A percentile compares a stretch with the other conserved stretches of the same genome.
Evolutionary conservation across 2,888 invertebrate species (phyloP).

Genomic region (Boloria selene): DNA sequence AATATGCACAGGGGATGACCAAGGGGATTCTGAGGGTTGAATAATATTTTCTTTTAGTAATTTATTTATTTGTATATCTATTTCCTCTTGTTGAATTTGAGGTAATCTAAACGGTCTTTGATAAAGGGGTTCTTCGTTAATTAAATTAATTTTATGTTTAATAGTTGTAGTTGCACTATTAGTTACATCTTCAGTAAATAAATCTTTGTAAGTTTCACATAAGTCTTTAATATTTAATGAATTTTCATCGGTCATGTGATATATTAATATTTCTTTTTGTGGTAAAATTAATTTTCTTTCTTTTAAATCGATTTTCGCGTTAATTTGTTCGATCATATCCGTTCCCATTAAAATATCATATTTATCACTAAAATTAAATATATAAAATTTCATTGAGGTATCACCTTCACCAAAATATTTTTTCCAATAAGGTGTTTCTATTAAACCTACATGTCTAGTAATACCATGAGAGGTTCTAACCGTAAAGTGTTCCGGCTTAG

Average conservation of each 20-base stretch:
- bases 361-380: constrained; percentile 26
- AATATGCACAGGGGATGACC: constrained; percentile 40
- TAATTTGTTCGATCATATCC: constrained; percentile 32
- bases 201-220: constrained; percentile 27
- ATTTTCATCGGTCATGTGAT: constrained; percentile 27
- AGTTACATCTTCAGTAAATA: constrained; percentile 34
- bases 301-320: constrained; percentile 15
- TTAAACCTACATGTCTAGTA: constrained; percentile 25
- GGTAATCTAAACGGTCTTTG: constrained; percentile 3
- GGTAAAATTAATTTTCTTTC: constrained; percentile 11
- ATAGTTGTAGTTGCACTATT: constrained; percentile 27
- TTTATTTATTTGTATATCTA: constrained; percentile 39
- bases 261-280: constrained; percentile 18
- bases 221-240: constrained; percentile 25
- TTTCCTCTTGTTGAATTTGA: constrained; percentile 28
- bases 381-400: constrained; percentile 18
- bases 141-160: constrained; percentile 23
- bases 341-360: constrained; percentile 33
- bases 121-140: constrained; percentile 1
- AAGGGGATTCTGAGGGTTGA: constrained; percentile 35
- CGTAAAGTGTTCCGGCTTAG: constrained; percentile 30
- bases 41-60: constrained; percentile 39
- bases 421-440: constrained; percentile 30
- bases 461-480: constrained; percentile 34
- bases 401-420: constrained; percentile 27